phyloP scores from a whole-genome alignment of 2,888 invertebrate genomes.

The Stegophylla sp. region DNA sequence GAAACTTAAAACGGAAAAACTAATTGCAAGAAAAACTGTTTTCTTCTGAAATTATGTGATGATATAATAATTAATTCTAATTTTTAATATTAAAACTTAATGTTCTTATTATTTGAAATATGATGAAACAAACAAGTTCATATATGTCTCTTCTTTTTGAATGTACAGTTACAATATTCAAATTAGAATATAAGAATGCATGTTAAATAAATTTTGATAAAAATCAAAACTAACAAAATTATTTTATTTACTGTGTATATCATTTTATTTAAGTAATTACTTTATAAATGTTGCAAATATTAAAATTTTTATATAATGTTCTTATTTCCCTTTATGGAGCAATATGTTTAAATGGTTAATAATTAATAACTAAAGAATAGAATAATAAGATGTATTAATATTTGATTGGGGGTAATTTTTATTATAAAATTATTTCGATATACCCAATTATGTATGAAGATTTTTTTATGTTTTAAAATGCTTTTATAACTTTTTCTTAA shows the following conservation, averaged over 20 bases:
- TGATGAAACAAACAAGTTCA: background rate
- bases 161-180: slow-evolving; percentile 41
- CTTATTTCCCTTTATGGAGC: slow-evolving; percentile 18
- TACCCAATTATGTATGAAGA: slow-evolving; percentile 30
- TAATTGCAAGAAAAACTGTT: background rate
- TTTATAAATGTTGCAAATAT: slow-evolving; percentile 36
- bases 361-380: slow-evolving; percentile 35
- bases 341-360: slow-evolving; percentile 31
- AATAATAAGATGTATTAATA: slow-evolving; percentile 29
- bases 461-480: slow-evolving; percentile 41
- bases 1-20: background rate
- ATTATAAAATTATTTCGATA: slow-evolving; percentile 28
- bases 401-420: slow-evolving; percentile 30
- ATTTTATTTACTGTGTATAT: slow-evolving; percentile 28
- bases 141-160: slow-evolving; percentile 14
- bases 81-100: background rate
- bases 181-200: slow-evolving; percentile 47
- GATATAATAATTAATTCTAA: background rate
- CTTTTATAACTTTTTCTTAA: slow-evolving; percentile 32
- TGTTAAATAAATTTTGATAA: slow-evolving; percentile 30
- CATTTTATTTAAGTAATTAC: slow-evolving; percentile 25
- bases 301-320: slow-evolving; percentile 44
- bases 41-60: background rate
- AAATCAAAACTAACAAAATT: slow-evolving; percentile 27
- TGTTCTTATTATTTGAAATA: background rate